A percentile compares a stretch with the other conserved stretches of the same genome.
phyloP scores from a whole-genome alignment of 2,113 vertebrate genomes.

The Donacobius atricapilla region DNA sequence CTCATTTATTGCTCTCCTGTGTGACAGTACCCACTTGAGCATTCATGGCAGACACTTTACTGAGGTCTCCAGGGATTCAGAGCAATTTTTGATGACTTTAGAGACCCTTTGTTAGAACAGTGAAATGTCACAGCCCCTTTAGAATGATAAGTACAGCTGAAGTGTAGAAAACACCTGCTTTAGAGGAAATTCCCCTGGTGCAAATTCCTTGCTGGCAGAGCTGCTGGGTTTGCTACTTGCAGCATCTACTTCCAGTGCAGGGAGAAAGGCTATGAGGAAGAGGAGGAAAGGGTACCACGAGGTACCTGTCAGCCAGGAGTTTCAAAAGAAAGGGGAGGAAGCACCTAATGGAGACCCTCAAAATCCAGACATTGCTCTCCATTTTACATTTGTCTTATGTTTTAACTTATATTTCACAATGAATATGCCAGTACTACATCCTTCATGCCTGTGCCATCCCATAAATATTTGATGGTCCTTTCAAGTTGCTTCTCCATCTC shows the following conservation, averaged over 20 bases:
- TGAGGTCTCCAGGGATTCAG: background rate
- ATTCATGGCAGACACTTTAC: background rate
- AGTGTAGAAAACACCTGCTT: background rate
- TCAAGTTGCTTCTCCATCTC: background rate
- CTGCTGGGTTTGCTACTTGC: background rate
- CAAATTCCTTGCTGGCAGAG: background rate
- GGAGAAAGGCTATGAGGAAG: background rate
- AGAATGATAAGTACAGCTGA: background rate
- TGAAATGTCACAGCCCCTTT: slow-evolving; percentile 19
- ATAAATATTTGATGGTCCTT: slow-evolving; percentile 42
- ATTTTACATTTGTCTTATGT: background rate
- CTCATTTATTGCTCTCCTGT: background rate
- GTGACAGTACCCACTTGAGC: background rate
- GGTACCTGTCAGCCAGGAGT: background rate
- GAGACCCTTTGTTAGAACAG: slow-evolving; percentile 16
- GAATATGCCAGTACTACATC: background rate
- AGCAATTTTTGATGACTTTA: background rate
- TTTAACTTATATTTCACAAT: background rate
- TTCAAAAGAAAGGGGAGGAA: background rate
- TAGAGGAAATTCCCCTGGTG: background rate
- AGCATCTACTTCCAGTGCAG: background rate
- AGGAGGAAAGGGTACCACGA: background rate
- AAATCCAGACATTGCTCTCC: background rate
- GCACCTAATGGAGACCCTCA: background rate
- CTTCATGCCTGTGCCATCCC: background rate